A percentile compares a stretch with the other conserved stretches of the same genome.
These are phyloP conservation scores for Xiphias gladius DNA, from an alignment of 2,113 vertebrate species.

Conservation along the genomic window DNA sequence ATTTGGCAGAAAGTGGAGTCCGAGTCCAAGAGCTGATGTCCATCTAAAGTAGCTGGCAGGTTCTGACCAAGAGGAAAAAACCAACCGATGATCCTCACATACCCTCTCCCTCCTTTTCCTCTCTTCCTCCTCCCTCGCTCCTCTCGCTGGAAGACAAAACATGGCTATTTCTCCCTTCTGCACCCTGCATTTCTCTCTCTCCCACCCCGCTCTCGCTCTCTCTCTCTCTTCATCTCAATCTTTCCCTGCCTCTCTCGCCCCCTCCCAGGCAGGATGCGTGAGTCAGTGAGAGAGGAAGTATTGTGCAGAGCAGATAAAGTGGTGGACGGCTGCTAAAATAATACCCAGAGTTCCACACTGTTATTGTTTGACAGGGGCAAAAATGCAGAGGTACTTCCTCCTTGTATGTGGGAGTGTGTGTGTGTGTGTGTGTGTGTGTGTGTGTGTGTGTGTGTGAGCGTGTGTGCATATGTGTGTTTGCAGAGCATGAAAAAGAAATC, in stretches of 20 bases:
- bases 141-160: slow-evolving; percentile 77
- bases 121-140: slow-evolving; percentile 64
- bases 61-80: slow-evolving; percentile 56
- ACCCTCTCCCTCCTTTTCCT: slow-evolving; percentile 64
- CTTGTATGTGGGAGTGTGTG: slow-evolving; percentile 1
- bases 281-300: slow-evolving; percentile 86
- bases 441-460: slow-evolving; percentile 20
- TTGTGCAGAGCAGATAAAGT: slow-evolving; percentile 91
- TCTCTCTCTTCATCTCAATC: slow-evolving; percentile 30
- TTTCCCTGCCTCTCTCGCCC: slow-evolving; percentile 61
- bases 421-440: slow-evolving; percentile 8
- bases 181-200: slow-evolving; percentile 32
- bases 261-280: slow-evolving; percentile 82
- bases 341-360: slow-evolving; percentile 83
- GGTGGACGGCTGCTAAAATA: slow-evolving; percentile 85
- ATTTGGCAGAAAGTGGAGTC: not conserved
- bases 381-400: slow-evolving; percentile 83
- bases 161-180: slow-evolving; percentile 68
- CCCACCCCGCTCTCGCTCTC: slow-evolving; percentile 25
- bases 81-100: slow-evolving; percentile 40
- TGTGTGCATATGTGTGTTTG: not conserved
- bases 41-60: slow-evolving; percentile 49
- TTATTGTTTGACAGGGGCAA: slow-evolving; percentile 83
- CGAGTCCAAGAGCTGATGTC: slow-evolving; percentile 32
- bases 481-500: slow-evolving; percentile 42